phyloP scores from a whole-genome alignment of 1,140 invertebrate genomes.

The Drosophila lacteicornis region DNA sequence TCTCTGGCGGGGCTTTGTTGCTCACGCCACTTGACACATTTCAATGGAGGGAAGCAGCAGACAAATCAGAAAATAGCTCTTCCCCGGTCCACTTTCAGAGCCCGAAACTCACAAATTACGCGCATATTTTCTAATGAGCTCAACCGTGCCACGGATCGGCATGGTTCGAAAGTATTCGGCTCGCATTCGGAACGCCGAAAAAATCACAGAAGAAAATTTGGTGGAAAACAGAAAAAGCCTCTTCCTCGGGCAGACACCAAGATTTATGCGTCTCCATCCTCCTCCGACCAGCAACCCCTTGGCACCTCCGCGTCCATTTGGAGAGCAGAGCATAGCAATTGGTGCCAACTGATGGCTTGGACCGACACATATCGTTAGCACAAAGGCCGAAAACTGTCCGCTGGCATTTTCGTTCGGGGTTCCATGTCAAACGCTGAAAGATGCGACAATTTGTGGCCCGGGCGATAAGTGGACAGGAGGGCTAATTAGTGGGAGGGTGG shows the following conservation, averaged over 20 bases:
- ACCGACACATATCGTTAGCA: conserved; percentile 69
- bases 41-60: conserved; percentile 51
- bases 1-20: conserved; percentile 1
- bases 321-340: conserved; percentile 29
- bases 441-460: conserved; percentile 70
- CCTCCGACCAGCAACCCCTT: conserved; percentile 26
- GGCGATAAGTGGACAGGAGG: conserved; percentile 41
- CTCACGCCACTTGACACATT: conserved; percentile 77
- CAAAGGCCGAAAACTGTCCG: conserved; percentile 59
- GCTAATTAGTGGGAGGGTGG: conserved; percentile 64
- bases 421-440: conserved; percentile 72
- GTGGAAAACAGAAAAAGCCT: conserved; percentile 8
- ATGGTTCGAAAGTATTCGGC: conserved; percentile 66
- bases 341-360: conserved; percentile 66
- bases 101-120: conserved; percentile 71
- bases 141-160: conserved; percentile 66
- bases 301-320: not conserved
- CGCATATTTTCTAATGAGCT: conserved; percentile 83
- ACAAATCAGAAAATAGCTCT: conserved; percentile 65
- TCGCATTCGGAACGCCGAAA: conserved; percentile 48
- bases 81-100: conserved; percentile 23
- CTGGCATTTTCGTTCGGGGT: conserved; percentile 42
- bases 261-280: conserved; percentile 51
- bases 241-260: conserved; percentile 19
- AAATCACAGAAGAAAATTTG: conserved; percentile 16